Base-by-base conservation (phyloP, 2,113 vertebrate species). In the Alouatta palliata region DNA sequence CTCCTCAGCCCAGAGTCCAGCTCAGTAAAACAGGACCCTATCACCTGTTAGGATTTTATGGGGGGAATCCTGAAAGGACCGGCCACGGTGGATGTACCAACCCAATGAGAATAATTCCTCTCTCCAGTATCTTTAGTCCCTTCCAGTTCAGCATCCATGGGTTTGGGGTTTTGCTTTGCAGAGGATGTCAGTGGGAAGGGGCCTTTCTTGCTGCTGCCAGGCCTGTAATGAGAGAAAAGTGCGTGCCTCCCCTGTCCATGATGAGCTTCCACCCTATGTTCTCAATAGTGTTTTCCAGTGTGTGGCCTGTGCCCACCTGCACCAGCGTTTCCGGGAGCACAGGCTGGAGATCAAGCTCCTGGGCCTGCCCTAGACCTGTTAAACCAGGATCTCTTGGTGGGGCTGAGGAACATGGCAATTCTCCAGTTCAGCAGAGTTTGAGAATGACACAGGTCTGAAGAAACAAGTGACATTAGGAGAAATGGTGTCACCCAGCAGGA, bases 21-120 rank as follows among this genome's bases (percentile, higher is more conserved):
- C 9, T 32, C n/a, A 8, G 8, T 14, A 93, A 68, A 4, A 9
- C 2, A 21, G 8, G 52, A 52, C 49, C 25, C 61, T 45, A 16
- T 27, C 4, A 6, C 64, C 45, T 35, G 30, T 37, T 27, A 13
- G 37, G 54, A 32, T 45, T 35, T 37, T 8, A 49, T 4, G 30
- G 8, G 37, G 6, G 43, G 20, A 30, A 14, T 49, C 52, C 35
- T n/a, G n/a, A 37, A 45, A 79, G 52, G 45, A 20, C 3, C 17
- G 2, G 19, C 27, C 20, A 0, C 0, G 0, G 20, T 21, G 35
- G 37, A 58, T 13, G 23, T 9, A 30, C 1, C 3, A 1, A 6
- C n/a, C 52, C 1, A 12, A 6, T 49, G 4, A 64, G 23, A 23
- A 47, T 43, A 17, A 27, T 49, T 32, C 54, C 40, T 27, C 11